Base-by-base conservation (phyloP, 2,113 vertebrate genomes). In the Sander vitreus region DNA sequence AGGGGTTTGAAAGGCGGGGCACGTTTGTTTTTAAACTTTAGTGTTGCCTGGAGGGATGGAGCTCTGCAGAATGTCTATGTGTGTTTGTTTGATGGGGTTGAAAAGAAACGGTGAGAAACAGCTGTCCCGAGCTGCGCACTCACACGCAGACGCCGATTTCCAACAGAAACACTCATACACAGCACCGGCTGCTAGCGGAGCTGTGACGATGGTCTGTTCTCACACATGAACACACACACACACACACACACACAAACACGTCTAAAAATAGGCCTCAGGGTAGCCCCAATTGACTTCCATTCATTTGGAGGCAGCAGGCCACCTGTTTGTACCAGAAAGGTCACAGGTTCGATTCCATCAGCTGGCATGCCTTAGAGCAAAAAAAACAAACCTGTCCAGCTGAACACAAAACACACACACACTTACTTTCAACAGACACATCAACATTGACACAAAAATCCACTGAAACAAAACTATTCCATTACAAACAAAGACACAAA, bases 21-120 rank as follows among this genome's bases (percentile, higher is more conserved):
- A 5, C 70, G 87, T 90, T 94, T 95, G 94, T 95, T 95, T 96
- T 94, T 93, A 94, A 94, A 95, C 87, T 83, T 60, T 79, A 92
- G 87, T 66, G 45, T 23, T 36, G 81, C 86, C 74, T 36, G 55
- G 76, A 87, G 66, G 72, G 83, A 76, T 70, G 78, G 83, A 30
- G 80, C 50, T 85, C 57, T 93, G 91, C 15, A 7, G 27, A 48
- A 30, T 73, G 50, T 62, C 8, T 57, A 5, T 15, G 15, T 7
- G 23, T 62, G 23, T 77, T 9, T 43, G 39, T 43, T 9, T 3
- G 76, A 59, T n/a, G 47, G 67, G 50, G 88, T 85, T 76, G 54
- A 93, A 88, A 89, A 79, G 89, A 86, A 87, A 75, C 66, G 23
- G 66, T 54, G 66, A 82, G 78, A 84, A 86, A 89, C 88, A 94